Base-by-base conservation (phyloP, 2,113 vertebrate species). In the Cranoglanis bouderius region DNA sequence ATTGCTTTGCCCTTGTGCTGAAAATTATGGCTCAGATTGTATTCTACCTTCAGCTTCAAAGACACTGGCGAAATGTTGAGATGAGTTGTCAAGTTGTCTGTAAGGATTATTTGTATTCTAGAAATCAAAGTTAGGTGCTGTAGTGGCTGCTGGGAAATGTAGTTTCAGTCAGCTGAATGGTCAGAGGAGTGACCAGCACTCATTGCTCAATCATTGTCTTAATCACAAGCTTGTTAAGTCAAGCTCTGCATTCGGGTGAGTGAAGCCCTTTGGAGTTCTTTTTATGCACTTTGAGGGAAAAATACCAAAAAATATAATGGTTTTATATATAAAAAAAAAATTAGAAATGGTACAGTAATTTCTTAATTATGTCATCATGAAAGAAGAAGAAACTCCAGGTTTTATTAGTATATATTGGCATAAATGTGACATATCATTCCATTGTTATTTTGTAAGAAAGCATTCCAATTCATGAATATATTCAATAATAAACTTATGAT, bases 391-490 rank as follows among this genome's bases (percentile, higher is more conserved):
- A 43, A 51, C 46, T 82, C 63, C 63, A 89, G 43, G 67, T 89
- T 88, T 86, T 90, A 81, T 86, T 57, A 77, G 61, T 85, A 87
- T 83, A 88, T 82, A 65, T 88, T 82, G 77, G 78, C 67, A 32
- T 87, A 85, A 90, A 75, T 59, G 55, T 91, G 82, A 90, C 89
- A 87, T 55, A 89, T 91, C 86, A 91, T 91, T 92, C 86, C 86
- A 80, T 87, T 82, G 57, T 90, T 61, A 85, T 90, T 91, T 92
- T 92, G 86, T 89, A 86, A 87, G 43, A 70, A 88, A 87, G 67
- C 90, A 90, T 92, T 92, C 82, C 89, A 90, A 67, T 88, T 85
- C 90, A 90, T 89, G 49, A 85, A 85, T 82, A 88, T 89, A 80
- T 91, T 84, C 51, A 80, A 83, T 88, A 90, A 90, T 81, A 85